These are phyloP conservation scores for Sebastolobus alascanus DNA, from an alignment of 2,797 vertebrate species.

Conservation along the genomic window DNA sequence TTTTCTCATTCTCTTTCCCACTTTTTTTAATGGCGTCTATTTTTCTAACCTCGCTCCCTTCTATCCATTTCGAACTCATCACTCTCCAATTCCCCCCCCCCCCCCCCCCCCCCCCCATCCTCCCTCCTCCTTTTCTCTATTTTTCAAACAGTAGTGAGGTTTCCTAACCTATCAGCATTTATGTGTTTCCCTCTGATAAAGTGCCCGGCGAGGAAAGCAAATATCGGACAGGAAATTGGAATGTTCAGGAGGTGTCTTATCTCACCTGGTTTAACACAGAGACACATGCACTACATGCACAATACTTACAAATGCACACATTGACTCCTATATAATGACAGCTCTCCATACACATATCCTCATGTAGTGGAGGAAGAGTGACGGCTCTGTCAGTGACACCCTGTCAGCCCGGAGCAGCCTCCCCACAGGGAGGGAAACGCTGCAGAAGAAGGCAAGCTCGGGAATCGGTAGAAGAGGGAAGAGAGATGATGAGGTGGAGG, in stretches of 20 bases:
- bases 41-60: conserved; percentile 31
- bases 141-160: conserved; percentile 31
- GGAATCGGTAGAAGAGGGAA: conserved; percentile 35
- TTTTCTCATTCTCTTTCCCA: conserved; percentile 53
- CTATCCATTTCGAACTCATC: conserved; percentile 52
- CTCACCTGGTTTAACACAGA: conserved; percentile 39
- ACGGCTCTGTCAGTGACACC: conserved; percentile 22
- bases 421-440: conserved; percentile 53
- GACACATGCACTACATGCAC: conserved; percentile 24
- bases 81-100: conserved; percentile 30
- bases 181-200: conserved; percentile 56
- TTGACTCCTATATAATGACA: conserved; percentile 21
- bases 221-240: conserved; percentile 70
- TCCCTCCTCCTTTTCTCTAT: conserved; percentile 2
- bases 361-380: conserved; percentile 8
- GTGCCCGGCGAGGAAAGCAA: conserved; percentile 33
- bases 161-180: conserved; percentile 49
- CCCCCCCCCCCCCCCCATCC: too few relatives aligned
- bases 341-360: neutral
- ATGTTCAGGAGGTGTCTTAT: conserved; percentile 60
- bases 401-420: conserved; percentile 50
- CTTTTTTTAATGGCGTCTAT: conserved; percentile 16
- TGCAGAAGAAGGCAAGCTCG: conserved; percentile 47
- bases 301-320: conserved; percentile 34
- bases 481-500: conserved; percentile 50